Evolutionary conservation across 1,140 invertebrate species (phyloP).

Genomic region (Hermatobates lingyangjiaoensis): DNA sequence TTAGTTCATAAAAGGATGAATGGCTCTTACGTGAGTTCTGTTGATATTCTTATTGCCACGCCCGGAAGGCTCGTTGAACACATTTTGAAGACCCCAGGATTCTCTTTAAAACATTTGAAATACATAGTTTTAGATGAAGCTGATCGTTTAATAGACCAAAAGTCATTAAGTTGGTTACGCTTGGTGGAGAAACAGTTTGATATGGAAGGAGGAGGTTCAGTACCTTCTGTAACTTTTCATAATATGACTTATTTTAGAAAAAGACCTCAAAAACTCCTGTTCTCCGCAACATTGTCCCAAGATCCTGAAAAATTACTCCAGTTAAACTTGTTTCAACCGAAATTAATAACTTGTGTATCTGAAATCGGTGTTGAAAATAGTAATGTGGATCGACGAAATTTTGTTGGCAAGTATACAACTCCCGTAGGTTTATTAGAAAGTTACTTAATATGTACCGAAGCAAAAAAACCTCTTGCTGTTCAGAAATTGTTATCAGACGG

Average conservation of each 20-base stretch:
- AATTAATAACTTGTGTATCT: constrained; percentile 63
- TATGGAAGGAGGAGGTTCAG: background rate
- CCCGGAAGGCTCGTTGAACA: constrained; percentile 86
- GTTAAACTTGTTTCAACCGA: constrained; percentile 75
- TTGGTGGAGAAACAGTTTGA: constrained; percentile 27
- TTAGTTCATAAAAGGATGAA: constrained; percentile 5
- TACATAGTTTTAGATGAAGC: constrained; percentile 93
- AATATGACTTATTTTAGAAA: background rate
- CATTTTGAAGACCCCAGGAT: constrained; percentile 68
- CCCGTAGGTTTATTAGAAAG: constrained; percentile 65
- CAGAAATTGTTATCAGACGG: constrained; percentile 47
- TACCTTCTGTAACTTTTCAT: background rate
- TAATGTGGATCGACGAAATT: constrained; percentile 5
- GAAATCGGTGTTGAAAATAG: constrained; percentile 24
- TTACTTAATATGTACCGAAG: constrained; percentile 41
- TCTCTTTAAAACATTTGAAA: constrained; percentile 51
- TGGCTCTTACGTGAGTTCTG: constrained; percentile 27
- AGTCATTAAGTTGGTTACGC: constrained; percentile 75
- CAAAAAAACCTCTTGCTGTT: constrained; percentile 66
- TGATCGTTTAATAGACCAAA: constrained; percentile 76
- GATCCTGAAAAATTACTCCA: constrained; percentile 85
- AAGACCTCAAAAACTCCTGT: constrained; percentile 72
- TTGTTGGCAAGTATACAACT: constrained; percentile 26
- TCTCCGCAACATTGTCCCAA: constrained; percentile 88
- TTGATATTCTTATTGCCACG: constrained; percentile 84